These are phyloP conservation scores for Syrista parreyssii DNA, from an alignment of 2,888 invertebrate species.

Conservation along the genomic window DNA sequence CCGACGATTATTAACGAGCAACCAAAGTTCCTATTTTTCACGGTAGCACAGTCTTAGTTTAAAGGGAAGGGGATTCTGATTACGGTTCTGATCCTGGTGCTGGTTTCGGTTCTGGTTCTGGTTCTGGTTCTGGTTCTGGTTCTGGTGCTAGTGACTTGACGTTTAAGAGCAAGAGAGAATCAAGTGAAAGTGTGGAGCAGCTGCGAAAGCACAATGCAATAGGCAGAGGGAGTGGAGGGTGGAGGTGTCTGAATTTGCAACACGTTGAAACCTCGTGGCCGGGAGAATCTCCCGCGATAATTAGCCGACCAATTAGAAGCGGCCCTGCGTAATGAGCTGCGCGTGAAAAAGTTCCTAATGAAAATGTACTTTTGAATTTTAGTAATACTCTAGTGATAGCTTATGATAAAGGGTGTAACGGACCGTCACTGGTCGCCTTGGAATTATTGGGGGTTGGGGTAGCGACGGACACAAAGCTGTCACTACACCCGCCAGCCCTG, in stretches of 20 bases:
- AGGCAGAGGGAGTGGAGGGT: neutral
- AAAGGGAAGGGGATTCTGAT: neutral
- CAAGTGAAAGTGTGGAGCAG: constrained; percentile 23
- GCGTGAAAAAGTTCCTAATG: constrained; percentile 66
- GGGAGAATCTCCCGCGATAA: constrained; percentile 59
- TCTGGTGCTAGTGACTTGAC: too few relatives aligned
- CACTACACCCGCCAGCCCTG: too few relatives aligned
- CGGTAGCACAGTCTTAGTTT: constrained; percentile 33
- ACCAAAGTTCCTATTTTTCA: constrained; percentile 66
- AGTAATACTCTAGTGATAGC: neutral
- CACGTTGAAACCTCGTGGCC: constrained; percentile 55
- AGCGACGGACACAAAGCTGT: too few relatives aligned
- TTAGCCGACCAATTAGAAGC: constrained; percentile 64
- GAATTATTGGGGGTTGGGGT: too few relatives aligned
- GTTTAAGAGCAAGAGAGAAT: constrained; percentile 14
- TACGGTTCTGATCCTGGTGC: too few relatives aligned
- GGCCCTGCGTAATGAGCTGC: constrained; percentile 63
- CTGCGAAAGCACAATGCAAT: constrained; percentile 18
- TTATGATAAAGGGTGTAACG: too few relatives aligned
- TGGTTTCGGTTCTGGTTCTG: too few relatives aligned
- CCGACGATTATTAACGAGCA: constrained; percentile 38
- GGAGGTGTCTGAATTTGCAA: constrained; percentile 17
- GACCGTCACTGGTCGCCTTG: too few relatives aligned
- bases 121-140: too few relatives aligned
- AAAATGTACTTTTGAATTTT: constrained; percentile 27